phyloP scores from a whole-genome alignment of 2,797 vertebrate genomes.

The Dermochelys coriacea region DNA sequence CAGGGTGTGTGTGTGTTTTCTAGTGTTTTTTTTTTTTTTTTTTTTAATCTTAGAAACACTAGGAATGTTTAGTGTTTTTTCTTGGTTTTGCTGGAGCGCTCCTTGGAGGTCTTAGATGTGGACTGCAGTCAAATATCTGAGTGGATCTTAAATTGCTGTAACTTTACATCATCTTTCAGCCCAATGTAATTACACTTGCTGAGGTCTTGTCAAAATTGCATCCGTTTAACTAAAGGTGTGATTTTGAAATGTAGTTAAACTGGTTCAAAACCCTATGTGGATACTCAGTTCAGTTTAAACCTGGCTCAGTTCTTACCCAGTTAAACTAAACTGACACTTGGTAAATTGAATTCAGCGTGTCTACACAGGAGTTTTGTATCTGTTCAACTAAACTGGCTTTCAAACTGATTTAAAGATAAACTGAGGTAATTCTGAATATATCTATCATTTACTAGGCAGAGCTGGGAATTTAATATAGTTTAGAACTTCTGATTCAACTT shows the following conservation, averaged over 20 bases:
- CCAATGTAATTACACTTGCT: neutral
- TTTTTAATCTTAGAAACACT: neutral
- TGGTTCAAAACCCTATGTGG: neutral
- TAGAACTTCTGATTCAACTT: no score
- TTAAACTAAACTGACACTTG: neutral
- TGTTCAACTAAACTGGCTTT: neutral
- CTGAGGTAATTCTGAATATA: no score
- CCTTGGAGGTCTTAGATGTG: neutral
- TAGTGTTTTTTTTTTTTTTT: neutral
- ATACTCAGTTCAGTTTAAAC: neutral
- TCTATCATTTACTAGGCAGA: neutral
- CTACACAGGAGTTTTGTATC: neutral
- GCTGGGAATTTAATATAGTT: neutral
- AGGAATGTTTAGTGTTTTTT: accelerated
- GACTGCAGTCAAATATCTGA: neutral
- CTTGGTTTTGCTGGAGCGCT: no score
- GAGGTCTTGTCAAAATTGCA: neutral
- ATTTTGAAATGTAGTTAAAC: neutral
- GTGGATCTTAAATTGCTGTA: no score
- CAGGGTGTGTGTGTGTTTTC: neutral
- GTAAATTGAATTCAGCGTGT: neutral
- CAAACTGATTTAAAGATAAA: neutral
- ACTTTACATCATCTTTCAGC: no score
- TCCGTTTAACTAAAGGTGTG: neutral
- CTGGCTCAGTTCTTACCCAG: neutral